These are phyloP conservation scores for Hiodon alosoides DNA, from an alignment of 2,113 vertebrate species.

Conservation along the genomic window DNA sequence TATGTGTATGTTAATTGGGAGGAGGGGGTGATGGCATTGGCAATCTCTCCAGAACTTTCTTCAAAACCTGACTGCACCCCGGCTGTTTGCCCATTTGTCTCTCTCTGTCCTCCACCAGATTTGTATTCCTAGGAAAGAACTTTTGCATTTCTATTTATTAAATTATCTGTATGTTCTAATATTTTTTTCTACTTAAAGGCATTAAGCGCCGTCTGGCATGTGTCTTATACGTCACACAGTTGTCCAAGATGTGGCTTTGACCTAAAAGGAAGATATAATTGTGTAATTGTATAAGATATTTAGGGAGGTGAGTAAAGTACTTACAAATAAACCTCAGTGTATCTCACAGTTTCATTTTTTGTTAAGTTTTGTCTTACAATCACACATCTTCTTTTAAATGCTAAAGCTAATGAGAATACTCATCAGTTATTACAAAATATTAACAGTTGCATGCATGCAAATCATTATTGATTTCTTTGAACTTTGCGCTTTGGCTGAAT, in stretches of 20 bases:
- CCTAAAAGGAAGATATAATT: neutral
- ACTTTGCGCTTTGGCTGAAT: neutral
- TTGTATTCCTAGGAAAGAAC: no score
- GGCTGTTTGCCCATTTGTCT: slow-evolving; percentile 24
- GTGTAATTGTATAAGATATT: no score
- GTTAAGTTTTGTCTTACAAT: no score
- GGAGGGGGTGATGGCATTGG: slow-evolving; percentile 28
- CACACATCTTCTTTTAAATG: no score
- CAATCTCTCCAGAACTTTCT: slow-evolving; percentile 21
- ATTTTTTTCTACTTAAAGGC: neutral
- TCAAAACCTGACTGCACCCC: neutral
- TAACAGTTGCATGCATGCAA: neutral
- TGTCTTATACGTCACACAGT: no score
- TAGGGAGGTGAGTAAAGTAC: no score
- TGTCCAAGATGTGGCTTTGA: neutral
- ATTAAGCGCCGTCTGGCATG: neutral
- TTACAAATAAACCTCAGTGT: no score
- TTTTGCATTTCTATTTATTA: no score
- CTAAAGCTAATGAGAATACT: no score
- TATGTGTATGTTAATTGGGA: slow-evolving; percentile 29
- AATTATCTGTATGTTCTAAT: neutral
- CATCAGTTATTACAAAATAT: neutral
- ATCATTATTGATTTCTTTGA: neutral
- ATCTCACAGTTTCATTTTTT: no score
- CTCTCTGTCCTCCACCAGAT: neutral